Evolutionary conservation across 2,888 invertebrate species (phyloP), one percentile per base, ranked within the genome.

Genomic region (Bombyx huttoni): DNA sequence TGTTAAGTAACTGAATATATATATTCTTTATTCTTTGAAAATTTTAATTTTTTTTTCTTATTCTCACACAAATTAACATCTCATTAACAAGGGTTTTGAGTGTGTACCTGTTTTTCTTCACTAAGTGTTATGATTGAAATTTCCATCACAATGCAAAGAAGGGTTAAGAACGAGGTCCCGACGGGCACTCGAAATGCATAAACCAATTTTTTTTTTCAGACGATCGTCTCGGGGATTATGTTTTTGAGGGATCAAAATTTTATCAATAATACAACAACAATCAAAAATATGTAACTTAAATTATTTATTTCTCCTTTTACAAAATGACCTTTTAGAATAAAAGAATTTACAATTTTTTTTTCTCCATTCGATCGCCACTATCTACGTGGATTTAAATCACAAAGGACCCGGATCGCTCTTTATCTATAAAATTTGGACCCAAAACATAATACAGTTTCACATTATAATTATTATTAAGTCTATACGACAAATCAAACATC

Each of bases 241-340:
- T 24, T 24, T 24, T 14, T n/a, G 48, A 40, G 40, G 45, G 47
- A 52, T 24, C 14, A 48, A 48, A 45, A 13, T 49, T 50, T 46
- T 62, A 58, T 67, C 67, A 75, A 77, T 74, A 78, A 79, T 70
- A 77, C 77, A 76, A 77, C 75, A 81, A 78, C 68, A 78, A 75
- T 74, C 73, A 77, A 81, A 70, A 75, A 65, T 79, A 75, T 77
- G 74, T 85, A 76, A 82, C 85, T 86, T 86, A 85, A 81, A 85
- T 82, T 86, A 83, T 87, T 86, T 87, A 85, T 86, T 85, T 73
- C 76, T 81, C 73, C 80, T 84, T 81, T 81, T 85, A 85, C 84
- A 85, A 85, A 85, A 83, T 78, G 80, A 78, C 75, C 73, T 75
- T 75, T 63, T 54, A 60, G 63, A 59, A 71, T 73, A 68, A 72